Percentiles rank a stretch among this genome's conserved stretches.
phyloP scores from a whole-genome alignment of 2,113 vertebrate species.

The Tilapia sparmanii region DNA sequence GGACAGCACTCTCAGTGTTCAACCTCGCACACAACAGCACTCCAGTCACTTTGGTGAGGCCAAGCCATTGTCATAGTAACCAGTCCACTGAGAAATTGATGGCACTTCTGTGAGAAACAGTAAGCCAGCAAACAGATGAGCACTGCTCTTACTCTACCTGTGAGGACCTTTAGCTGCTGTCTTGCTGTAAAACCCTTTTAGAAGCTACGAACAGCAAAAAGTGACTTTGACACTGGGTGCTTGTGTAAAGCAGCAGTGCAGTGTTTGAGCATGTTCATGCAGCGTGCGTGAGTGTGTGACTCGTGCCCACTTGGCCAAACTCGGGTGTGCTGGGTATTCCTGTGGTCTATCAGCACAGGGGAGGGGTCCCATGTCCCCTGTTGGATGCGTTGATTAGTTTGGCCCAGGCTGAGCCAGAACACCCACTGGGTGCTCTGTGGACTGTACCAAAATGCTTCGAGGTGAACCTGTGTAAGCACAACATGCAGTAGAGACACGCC shows the following conservation, averaged over 20 bases:
- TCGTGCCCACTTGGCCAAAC: conserved; percentile 21
- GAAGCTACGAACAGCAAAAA: background rate
- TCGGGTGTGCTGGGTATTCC: conserved; percentile 29
- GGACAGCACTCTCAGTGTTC: background rate
- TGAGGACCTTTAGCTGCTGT: background rate
- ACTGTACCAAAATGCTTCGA: conserved; percentile 30
- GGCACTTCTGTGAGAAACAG: background rate
- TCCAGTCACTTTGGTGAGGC: background rate
- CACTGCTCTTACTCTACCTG: background rate
- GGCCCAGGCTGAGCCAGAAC: conserved; percentile 42
- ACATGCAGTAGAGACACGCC: background rate
- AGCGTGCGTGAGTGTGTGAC: background rate
- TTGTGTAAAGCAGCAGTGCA: background rate
- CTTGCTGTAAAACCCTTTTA: background rate
- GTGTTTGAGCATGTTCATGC: background rate
- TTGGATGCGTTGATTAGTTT: conserved; percentile 71
- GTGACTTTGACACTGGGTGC: background rate
- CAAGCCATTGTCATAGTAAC: background rate
- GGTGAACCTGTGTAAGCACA: conserved; percentile 11
- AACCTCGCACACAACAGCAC: background rate
- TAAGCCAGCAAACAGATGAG: background rate
- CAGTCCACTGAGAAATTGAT: background rate
- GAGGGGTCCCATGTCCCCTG: conserved; percentile 37
- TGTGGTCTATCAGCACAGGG: conserved; percentile 22
- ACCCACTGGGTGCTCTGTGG: conserved; percentile 23